Base-by-base conservation (phyloP, 2,113 vertebrate genomes). In the Toxotes jaculatrix region DNA sequence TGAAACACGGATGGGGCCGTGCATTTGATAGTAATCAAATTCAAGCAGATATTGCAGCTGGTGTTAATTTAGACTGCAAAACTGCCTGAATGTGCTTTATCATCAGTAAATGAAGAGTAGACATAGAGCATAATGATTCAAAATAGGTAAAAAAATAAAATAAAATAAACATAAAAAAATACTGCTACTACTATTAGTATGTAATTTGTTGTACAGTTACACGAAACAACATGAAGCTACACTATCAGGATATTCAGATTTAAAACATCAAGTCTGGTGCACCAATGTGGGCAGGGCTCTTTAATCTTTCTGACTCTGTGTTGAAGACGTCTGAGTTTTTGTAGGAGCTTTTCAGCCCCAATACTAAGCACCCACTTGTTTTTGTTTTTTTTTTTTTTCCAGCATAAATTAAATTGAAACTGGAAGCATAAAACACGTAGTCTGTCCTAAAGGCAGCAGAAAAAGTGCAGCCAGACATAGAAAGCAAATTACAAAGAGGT, bases 401-500 rank as follows among this genome's bases (percentile, higher is more conserved):
- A n/a, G 19, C 34, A 1, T 14, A 49, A 11, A 59, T 9, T 40
- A 40, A 3, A 40, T 40, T 36, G 31, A 64, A 45, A n/a, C 4
- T 57, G 0, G 2, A 75, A 69, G 64, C 27, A 56, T 13, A 61
- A 59, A 40, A 23, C 27, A 32, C 11, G 36, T 23, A 13, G 49
- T 16, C 51, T 73, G 5, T 67, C 32, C 56, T 47, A 12, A 55
- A 65, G 67, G 53, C 17, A 62, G 10, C 31, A 67, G 5, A 56
- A 27, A 27, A 27, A 81, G 43, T 74, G 17, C 23, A 34, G 51
- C 23, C 45, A 49, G 31, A 32, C n/a, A 45, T 17, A 47, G 1
- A 49, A 47, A 49, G 16, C n/a, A 9, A 0, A 68, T 59, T 36
- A 45, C 57, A 68, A 72, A 80, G 14, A 76, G 47, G 71, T 38